A percentile compares a stretch with the other conserved stretches of the same genome.
phyloP scores from a whole-genome alignment of 2,888 invertebrate species.

The Eulithis prunata region DNA sequence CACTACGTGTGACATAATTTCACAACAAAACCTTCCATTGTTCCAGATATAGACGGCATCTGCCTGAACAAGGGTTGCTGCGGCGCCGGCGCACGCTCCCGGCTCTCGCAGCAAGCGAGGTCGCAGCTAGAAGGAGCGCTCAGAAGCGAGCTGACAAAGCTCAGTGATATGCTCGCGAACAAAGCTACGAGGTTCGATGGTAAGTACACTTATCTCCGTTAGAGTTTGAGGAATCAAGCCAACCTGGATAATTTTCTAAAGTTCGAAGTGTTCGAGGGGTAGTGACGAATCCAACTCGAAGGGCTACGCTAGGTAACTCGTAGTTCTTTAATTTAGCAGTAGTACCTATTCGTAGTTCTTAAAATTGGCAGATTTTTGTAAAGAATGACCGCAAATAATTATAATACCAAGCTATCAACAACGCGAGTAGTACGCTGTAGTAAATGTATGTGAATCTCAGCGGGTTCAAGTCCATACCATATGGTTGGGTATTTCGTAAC shows the following conservation, averaged over 20 bases:
- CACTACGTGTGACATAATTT: no score
- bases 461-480: conserved; percentile 12
- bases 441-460: conserved; percentile 13
- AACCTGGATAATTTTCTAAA: no score
- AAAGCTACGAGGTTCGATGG: conserved; percentile 94
- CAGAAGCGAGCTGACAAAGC: conserved; percentile 89
- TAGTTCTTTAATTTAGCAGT: no score
- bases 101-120: conserved; percentile 88
- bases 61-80: conserved; percentile 87
- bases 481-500: conserved; percentile 25
- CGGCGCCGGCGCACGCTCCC: conserved; percentile 82
- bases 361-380: no score
- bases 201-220: conserved; percentile 72
- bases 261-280: no score
- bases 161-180: conserved; percentile 89
- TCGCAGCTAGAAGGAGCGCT: conserved; percentile 90
- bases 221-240: no score
- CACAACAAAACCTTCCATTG: conserved; percentile 4
- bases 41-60: conserved; percentile 78
- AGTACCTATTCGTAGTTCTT: no score
- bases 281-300: no score
- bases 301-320: no score
- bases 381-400: no score
- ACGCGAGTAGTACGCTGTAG: neutral
- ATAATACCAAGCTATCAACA: no score